Base-by-base conservation (phyloP, 2,888 invertebrate species). In the Oegoconia quadripuncta region DNA sequence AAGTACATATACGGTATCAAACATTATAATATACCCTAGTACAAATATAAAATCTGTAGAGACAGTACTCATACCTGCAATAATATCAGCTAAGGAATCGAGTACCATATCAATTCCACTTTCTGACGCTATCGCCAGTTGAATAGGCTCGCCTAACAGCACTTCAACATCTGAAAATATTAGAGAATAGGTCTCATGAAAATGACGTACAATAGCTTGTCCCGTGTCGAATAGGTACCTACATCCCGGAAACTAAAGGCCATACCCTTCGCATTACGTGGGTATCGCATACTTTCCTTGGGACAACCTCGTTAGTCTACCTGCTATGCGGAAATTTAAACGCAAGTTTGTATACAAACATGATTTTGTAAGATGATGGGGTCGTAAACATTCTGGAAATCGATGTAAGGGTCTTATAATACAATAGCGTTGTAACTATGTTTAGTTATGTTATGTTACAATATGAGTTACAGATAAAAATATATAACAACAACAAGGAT, bases 41-140 rank as follows among this genome's bases (percentile, higher is more conserved):
- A n/a, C n/a, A n/a, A n/a, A n/a, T n/a, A n/a, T n/a, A n/a, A n/a
- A n/a, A n/a, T n/a, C 9, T 35, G 7, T 18, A 35, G 7, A 9
- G 9, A 9, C 7, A 22, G 2, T 22, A 29, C 7, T 68, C n/a
- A n/a, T 86, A 94, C 95, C 92, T 76, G 90, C 78, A 65, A 92
- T 91, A 48, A 95, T 90, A 64, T 93, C 92, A 32, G 90, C 86
- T 51, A 95, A 84, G 16, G 91, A 91, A 56, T 93, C 92, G 51
- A 94, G 86, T 35, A 93, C 93, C 36, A 92, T 86, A 66, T 94
- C 93, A 39, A 95, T 89, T 44, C 93, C 94, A 41, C 93, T 94
- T 67, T 93, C 93, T 14, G 89, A 83, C 13, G 92, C 89, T 52
- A 95, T 89, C 59, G 93, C 91, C 56, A 89, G 88, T 74, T 93